Evolutionary conservation across 2,113 vertebrate genomes (phyloP), one percentile per base, ranked within the genome.

Genomic region (Cichladusa arquata): DNA sequence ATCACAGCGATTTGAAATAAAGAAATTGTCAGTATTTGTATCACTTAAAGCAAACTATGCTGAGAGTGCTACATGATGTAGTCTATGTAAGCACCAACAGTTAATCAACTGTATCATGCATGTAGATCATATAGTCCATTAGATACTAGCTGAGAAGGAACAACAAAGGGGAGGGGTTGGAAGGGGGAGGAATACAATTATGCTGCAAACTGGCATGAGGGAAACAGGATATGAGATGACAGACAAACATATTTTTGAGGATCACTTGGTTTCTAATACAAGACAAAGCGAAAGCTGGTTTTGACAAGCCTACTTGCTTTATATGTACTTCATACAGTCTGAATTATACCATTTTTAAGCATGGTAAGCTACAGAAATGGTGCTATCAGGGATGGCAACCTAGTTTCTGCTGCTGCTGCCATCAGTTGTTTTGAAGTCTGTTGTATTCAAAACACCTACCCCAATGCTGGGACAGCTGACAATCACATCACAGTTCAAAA

Each of bases 211-310:
- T 82, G 82, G 94, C 96, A 91, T 42, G 88, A 97, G 92, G 88
- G 87, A 97, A 97, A 97, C 95, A 96, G 93, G 94, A 88, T 85
- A 79, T 2, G 25, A 96, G 80, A 86, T 61, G 84, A 97, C 97
- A 98, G 97, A 94, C 95, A 97, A 96, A 97, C 93, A 88, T 47
- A 97, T 95, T 97, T 95, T 87, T 92, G 96, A 97, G 95, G 88
- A 95, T 91, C 81, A 65, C 85, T 91, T 94, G 76, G 90, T 95
- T 96, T 95, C 94, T 93, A 77, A 94, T 64, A 67, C 66, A 92
- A 96, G 95, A 97, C 80, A 97, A 97, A 97, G 66, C 70, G 81
- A 97, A 90, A 36, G 74, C 92, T 89, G 80, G 54, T 92, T 94
- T 71, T 96, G 96, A 97, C 96, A 97, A 96, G 85, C 56, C 77